Conservation (phyloP, 2,888 invertebrate species). For the Meteorus cinctellus region DNA sequence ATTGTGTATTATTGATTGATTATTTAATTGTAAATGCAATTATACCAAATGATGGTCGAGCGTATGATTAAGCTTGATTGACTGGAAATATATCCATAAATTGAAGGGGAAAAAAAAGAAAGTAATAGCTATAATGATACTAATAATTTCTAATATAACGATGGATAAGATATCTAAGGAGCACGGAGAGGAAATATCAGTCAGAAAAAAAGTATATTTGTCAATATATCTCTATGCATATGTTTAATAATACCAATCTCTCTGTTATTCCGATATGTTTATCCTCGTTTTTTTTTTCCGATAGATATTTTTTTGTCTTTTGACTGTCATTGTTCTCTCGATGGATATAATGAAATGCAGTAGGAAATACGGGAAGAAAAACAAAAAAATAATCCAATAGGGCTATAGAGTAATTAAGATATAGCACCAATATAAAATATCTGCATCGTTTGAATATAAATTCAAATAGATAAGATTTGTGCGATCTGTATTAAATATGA, state of each 20-base stretch:
- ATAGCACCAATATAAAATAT: slow-evolving; percentile 59
- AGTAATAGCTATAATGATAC: slow-evolving; percentile 6
- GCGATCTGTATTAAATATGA: slow-evolving; percentile 11
- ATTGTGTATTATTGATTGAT: neutral
- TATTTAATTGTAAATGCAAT: slow-evolving; percentile 60
- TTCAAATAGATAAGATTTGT: slow-evolving; percentile 57
- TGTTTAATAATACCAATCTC: neutral
- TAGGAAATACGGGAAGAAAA: slow-evolving; percentile 48
- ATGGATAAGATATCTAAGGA: neutral
- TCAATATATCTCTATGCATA: neutral
- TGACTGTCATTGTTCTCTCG: slow-evolving; percentile 44
- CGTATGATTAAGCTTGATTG: slow-evolving; percentile 36
- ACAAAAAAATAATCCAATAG: slow-evolving; percentile 27
- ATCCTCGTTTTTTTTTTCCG: slow-evolving; percentile 36
- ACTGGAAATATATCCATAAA: slow-evolving; percentile 22
- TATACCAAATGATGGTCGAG: slow-evolving; percentile 61
- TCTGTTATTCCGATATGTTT: slow-evolving; percentile 34
- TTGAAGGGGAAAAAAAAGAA: slow-evolving; percentile 37
- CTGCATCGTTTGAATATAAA: slow-evolving; percentile 62
- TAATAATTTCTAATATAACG: neutral
- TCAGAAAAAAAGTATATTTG: slow-evolving; percentile 8
- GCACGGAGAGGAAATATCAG: neutral
- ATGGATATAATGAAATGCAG: neutral
- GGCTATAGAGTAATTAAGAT: slow-evolving; percentile 58
- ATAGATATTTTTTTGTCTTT: slow-evolving; percentile 31